Conservation (phyloP, 2,797 vertebrate genomes). For the Alosa sapidissima region DNA sequence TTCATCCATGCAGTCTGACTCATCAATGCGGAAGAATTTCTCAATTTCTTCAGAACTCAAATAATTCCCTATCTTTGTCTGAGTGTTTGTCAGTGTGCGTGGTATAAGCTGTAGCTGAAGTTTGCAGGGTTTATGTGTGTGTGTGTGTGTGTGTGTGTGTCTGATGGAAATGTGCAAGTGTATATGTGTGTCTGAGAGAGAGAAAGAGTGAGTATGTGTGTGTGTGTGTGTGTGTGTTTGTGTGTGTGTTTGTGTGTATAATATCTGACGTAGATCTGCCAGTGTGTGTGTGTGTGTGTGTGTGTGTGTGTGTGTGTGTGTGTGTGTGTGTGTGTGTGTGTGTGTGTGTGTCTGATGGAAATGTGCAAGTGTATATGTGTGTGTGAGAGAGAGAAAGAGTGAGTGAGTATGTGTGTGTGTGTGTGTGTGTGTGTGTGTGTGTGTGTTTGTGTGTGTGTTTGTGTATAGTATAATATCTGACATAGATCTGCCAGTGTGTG, state of each 20-base stretch:
- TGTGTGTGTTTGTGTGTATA: constrained; percentile 3
- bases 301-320: neutral
- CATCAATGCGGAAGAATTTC: neutral
- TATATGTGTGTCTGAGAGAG: too few relatives aligned
- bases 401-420: neutral
- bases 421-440: neutral
- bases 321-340: neutral
- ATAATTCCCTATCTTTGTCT: neutral
- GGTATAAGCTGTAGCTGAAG: neutral
- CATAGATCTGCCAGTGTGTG: neutral
- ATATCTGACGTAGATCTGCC: too few relatives aligned
- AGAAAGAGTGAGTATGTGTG: neutral
- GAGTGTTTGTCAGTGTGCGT: neutral
- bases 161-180: too few relatives aligned
- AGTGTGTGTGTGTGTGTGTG: neutral
- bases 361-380: too few relatives aligned
- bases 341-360: neutral
- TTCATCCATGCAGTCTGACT: neutral
- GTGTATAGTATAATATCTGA: neutral
- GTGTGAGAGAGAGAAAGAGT: too few relatives aligned
- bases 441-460: constrained; percentile 8
- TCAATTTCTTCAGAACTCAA: neutral
- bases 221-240: neutral
- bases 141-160: neutral
- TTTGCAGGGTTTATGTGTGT: neutral